These are phyloP conservation scores for Hyppa rectilinea DNA, from an alignment of 2,888 invertebrate genomes.

Conservation along the genomic window DNA sequence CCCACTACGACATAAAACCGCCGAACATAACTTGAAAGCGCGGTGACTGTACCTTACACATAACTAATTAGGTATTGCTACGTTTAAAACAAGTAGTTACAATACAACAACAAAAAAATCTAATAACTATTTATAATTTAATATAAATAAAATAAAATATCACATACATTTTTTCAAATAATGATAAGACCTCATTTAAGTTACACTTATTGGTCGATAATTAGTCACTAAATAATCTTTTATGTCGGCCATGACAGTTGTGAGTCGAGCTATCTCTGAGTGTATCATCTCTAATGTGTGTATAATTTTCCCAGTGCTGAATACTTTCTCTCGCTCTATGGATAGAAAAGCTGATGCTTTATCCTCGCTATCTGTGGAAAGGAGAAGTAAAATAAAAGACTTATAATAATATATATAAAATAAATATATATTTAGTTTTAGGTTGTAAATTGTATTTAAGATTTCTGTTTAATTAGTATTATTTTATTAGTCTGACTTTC, in stretches of 20 bases:
- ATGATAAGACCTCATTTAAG: slow-evolving; percentile 14
- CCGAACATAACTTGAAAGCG: not conserved
- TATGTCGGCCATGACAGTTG: slow-evolving; percentile 76
- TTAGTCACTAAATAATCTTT: slow-evolving; percentile 72
- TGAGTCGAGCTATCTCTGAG: slow-evolving; percentile 73
- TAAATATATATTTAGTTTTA: too few relatives aligned
- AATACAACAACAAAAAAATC: slow-evolving; percentile 2
- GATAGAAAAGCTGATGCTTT: slow-evolving; percentile 73
- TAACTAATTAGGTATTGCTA: slow-evolving; percentile 1
- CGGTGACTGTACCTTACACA: not conserved
- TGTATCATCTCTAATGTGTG: slow-evolving; percentile 74
- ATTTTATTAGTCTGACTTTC: too few relatives aligned
- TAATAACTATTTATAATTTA: not conserved
- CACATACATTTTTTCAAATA: slow-evolving; percentile 23
- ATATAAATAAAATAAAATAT: slow-evolving; percentile 37
- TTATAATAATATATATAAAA: too few relatives aligned
- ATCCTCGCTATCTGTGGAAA: slow-evolving; percentile 72
- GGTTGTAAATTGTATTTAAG: too few relatives aligned
- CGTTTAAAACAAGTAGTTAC: slow-evolving; percentile 16
- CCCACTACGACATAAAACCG: not conserved
- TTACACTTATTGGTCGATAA: slow-evolving; percentile 54
- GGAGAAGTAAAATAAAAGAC: not conserved
- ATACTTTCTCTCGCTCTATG: slow-evolving; percentile 75
- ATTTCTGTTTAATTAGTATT: too few relatives aligned
- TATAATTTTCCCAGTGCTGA: slow-evolving; percentile 69